Evolutionary conservation across 2,888 invertebrate genomes (phyloP).

Genomic region (Orchesella flavescens): DNA sequence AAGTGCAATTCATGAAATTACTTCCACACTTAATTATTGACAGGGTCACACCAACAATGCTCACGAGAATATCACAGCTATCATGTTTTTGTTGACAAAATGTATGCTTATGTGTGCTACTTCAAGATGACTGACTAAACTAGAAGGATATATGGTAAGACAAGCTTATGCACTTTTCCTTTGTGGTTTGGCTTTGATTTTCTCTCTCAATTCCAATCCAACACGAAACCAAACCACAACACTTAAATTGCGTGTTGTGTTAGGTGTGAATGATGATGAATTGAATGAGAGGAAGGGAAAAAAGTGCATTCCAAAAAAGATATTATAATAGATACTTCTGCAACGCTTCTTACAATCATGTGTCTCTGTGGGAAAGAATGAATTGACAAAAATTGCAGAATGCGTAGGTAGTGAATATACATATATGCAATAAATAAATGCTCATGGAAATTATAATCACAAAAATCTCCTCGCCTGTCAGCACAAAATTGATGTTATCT

Average conservation of each 20-base stretch:
- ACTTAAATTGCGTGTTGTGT: neutral
- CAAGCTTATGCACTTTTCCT: slow-evolving; percentile 10
- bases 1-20: slow-evolving; percentile 51
- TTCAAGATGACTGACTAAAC: slow-evolving; percentile 1
- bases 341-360: no score
- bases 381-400: slow-evolving; percentile 24
- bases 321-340: neutral
- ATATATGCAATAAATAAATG: no score
- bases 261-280: slow-evolving; percentile 5
- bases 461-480: slow-evolving; percentile 10
- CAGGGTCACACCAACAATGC: slow-evolving; percentile 47
- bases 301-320: neutral
- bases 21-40: slow-evolving; percentile 55
- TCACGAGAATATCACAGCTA: slow-evolving; percentile 4
- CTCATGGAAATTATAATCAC: neutral
- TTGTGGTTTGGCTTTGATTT: neutral
- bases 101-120: neutral
- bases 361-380: slow-evolving; percentile 12
- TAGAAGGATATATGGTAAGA: no score
- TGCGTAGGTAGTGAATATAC: no score
- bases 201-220: neutral
- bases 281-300: neutral
- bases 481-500: slow-evolving; percentile 24
- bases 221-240: neutral
- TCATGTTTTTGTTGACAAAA: slow-evolving; percentile 23